These are phyloP conservation scores for Leptodon cayanensis DNA, from an alignment of 2,797 vertebrate genomes.

Conservation along the genomic window DNA sequence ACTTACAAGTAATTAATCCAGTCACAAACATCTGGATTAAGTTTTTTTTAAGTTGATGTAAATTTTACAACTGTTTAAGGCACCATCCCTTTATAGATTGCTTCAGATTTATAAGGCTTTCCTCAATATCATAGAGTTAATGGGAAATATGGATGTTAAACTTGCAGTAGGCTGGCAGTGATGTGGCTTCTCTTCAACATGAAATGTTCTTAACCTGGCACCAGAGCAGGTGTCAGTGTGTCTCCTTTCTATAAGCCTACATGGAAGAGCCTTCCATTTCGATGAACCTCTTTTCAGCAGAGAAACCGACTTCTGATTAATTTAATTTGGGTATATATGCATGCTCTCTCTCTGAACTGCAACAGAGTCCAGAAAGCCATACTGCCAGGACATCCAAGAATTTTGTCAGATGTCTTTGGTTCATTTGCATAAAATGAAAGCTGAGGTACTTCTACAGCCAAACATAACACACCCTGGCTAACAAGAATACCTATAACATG, in stretches of 20 bases:
- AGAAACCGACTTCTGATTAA: background rate
- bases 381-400: background rate
- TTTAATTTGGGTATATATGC: background rate
- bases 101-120: constrained; percentile 1
- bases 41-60: constrained; percentile 20
- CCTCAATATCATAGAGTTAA: background rate
- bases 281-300: background rate
- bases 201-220: background rate
- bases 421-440: constrained; percentile 66
- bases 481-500: constrained; percentile 41
- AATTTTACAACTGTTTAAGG: constrained; percentile 41
- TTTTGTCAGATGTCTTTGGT: constrained; percentile 14
- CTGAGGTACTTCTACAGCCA: constrained; percentile 54
- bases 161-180: background rate
- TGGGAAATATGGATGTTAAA: background rate
- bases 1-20: constrained; percentile 43
- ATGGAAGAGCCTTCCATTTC: background rate
- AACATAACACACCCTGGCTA: constrained; percentile 58
- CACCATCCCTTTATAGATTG: background rate
- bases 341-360: background rate
- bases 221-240: background rate
- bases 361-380: background rate
- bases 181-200: background rate
- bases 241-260: background rate
- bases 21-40: constrained; percentile 47